Conservation (phyloP, 2,797 vertebrate genomes). For the Nothura maculosa region DNA sequence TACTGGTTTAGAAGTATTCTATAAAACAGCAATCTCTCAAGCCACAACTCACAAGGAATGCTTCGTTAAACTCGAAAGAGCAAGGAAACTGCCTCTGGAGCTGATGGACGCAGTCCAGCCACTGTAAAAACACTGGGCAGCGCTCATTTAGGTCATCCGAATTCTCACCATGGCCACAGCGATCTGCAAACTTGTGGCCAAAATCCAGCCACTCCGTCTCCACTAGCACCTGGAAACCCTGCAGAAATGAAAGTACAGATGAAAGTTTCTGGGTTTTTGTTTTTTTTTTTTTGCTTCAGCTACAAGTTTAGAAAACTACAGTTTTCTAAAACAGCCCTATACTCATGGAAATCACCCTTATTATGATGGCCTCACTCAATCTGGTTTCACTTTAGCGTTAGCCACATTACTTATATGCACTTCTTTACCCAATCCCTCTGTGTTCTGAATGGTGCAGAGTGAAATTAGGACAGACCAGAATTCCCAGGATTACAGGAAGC, state of each 20-base stretch:
- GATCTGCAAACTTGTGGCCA: slow-evolving; percentile 98
- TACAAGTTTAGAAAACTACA: too few relatives aligned
- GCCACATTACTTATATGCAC: background rate
- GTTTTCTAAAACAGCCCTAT: background rate
- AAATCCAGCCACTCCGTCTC: slow-evolving; percentile 98
- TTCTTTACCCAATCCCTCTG: background rate
- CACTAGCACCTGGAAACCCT: slow-evolving; percentile 98
- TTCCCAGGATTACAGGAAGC: background rate
- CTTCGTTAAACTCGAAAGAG: slow-evolving; percentile 98
- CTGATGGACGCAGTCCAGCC: slow-evolving; percentile 98
- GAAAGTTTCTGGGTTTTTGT: background rate
- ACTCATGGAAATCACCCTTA: background rate
- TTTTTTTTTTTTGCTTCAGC: background rate
- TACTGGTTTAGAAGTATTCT: background rate
- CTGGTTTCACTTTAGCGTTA: background rate
- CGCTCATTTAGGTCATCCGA: slow-evolving; percentile 96
- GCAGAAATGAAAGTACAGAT: background rate
- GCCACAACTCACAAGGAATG: slow-evolving; percentile 92
- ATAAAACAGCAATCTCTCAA: slow-evolving; percentile 5
- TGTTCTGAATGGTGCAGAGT: background rate
- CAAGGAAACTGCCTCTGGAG: slow-evolving; percentile 99
- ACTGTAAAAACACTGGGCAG: slow-evolving; percentile 97
- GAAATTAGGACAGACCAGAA: background rate
- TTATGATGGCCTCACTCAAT: background rate
- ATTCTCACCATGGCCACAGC: slow-evolving; percentile 96